Evolutionary conservation across 1,140 invertebrate genomes (phyloP), one percentile per base, ranked within the genome.

Genomic region (Lepidotrigona ventralis): DNA sequence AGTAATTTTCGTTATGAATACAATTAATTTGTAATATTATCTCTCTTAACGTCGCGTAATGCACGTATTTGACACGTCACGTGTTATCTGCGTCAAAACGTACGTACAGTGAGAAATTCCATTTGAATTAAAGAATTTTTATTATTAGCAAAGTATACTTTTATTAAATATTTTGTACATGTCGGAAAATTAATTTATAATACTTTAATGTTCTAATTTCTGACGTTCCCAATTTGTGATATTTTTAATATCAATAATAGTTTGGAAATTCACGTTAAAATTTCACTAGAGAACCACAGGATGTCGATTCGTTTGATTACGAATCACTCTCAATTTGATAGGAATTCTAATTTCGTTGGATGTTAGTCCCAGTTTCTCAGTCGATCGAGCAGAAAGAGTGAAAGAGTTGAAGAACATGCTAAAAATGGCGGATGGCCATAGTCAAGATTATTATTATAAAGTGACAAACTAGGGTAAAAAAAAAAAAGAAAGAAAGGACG

Each of bases 401-500:
- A 68, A 26, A 23, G 71, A 29, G 23, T 29, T 8, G 0, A 8
- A 46, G 39, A 46, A 46, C 6, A 46, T 46, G 39, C 39, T 8
- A 46, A 51, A 82, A 82, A 77, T 29, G 73, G 54, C 53, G 51
- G 69, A 77, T 70, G 64, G 51, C 73, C 72, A 58, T 33, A 33
- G 64, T 69, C 64, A 60, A 51, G 80, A 82, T 82, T 82, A 82
- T 77, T 82, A 82, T 69, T 68, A 68, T 33, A 56, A 77, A 39
- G 26, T 33, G 29, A 21, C 39, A 46, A 46, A 46, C 39, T 6
- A 8, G 39, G 6, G 39, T 8, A 46, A 8, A 46, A 46, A 46
- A 9, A 39, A 39, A 46, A 39, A 39, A 39, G 29, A 26, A 33
- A 73, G n/a, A 58, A 68, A 60, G 9, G 21, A 51, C 73, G 64